These are phyloP conservation scores for Sylvia atricapilla DNA, from an alignment of 2,113 vertebrate genomes.

Conservation along the genomic window DNA sequence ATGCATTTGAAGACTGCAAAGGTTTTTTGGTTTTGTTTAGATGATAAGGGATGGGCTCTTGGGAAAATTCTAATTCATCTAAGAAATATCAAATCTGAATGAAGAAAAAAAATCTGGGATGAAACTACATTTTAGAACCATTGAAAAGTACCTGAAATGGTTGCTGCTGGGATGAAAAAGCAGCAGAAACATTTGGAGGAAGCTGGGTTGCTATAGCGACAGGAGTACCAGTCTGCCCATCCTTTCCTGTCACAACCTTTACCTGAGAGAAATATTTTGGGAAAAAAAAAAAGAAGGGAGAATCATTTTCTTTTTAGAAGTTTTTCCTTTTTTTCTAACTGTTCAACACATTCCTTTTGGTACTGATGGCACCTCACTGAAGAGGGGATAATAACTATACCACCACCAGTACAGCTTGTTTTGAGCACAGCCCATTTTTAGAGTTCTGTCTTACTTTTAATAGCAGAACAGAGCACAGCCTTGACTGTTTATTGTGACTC, in stretches of 20 bases:
- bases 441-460: slow-evolving; percentile 34
- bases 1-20: slow-evolving; percentile 53
- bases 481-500: neutral
- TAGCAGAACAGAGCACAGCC: neutral
- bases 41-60: slow-evolving; percentile 65
- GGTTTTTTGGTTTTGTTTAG: slow-evolving; percentile 30
- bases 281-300: slow-evolving; percentile 67
- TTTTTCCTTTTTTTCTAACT: neutral
- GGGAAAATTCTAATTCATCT: slow-evolving; percentile 60
- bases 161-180: slow-evolving; percentile 87
- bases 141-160: slow-evolving; percentile 90
- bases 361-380: slow-evolving; percentile 51
- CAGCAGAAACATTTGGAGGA: slow-evolving; percentile 94
- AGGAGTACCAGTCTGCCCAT: slow-evolving; percentile 93
- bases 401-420: neutral
- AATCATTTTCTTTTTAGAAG: slow-evolving; percentile 68
- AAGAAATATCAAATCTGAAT: slow-evolving; percentile 67
- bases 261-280: slow-evolving; percentile 84
- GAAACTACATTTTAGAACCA: slow-evolving; percentile 77
- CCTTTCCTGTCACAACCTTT: slow-evolving; percentile 95
- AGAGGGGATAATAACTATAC: slow-evolving; percentile 50
- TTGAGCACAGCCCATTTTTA: neutral
- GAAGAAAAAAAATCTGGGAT: slow-evolving; percentile 73
- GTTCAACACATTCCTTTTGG: slow-evolving; percentile 19
- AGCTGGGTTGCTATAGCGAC: slow-evolving; percentile 97